Percentiles rank a stretch among this genome's conserved stretches.
Evolutionary conservation across 2,113 vertebrate species (phyloP).

Genomic region (Planiliza haematocheilus): DNA sequence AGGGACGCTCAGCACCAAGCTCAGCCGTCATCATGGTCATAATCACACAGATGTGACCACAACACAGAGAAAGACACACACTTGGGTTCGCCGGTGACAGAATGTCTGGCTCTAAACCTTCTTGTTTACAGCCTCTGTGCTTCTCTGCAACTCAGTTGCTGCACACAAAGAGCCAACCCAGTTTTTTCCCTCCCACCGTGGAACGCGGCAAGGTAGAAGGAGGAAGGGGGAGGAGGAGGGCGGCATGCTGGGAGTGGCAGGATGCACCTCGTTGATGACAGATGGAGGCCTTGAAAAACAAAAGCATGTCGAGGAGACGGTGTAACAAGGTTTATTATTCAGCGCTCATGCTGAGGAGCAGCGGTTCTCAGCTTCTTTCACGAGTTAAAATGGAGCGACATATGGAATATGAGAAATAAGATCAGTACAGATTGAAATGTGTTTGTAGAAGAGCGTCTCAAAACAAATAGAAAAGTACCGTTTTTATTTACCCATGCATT

Average conservation of each 20-base stretch:
- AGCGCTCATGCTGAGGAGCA: neutral
- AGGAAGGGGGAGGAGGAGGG: constrained; percentile 15
- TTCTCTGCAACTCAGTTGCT: constrained; percentile 14
- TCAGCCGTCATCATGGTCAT: constrained; percentile 36
- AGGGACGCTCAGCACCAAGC: constrained; percentile 38
- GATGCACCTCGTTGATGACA: constrained; percentile 62
- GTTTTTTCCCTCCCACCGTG: constrained; percentile 42
- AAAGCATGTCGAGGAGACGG: constrained; percentile 13
- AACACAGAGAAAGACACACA: constrained; percentile 36
- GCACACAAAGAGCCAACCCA: constrained; percentile 43
- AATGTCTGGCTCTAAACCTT: constrained; percentile 58
- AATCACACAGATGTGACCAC: constrained; percentile 43
- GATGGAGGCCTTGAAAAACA: constrained; percentile 42
- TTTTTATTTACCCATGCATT: no score
- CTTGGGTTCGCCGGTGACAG: constrained; percentile 42
- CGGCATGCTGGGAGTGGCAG: constrained; percentile 47
- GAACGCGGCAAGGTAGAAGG: constrained; percentile 61
- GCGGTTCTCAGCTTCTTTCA: neutral
- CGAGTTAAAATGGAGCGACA: neutral
- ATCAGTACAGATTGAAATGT: no score
- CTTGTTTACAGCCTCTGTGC: constrained; percentile 54
- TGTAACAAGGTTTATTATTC: constrained; percentile 1
- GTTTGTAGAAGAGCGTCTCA: no score
- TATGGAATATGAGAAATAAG: no score
- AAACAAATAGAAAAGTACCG: no score